Percentiles rank a stretch among this genome's conserved stretches.
phyloP scores from a whole-genome alignment of 2,888 invertebrate species.

The Yponomeuta plumbellus region DNA sequence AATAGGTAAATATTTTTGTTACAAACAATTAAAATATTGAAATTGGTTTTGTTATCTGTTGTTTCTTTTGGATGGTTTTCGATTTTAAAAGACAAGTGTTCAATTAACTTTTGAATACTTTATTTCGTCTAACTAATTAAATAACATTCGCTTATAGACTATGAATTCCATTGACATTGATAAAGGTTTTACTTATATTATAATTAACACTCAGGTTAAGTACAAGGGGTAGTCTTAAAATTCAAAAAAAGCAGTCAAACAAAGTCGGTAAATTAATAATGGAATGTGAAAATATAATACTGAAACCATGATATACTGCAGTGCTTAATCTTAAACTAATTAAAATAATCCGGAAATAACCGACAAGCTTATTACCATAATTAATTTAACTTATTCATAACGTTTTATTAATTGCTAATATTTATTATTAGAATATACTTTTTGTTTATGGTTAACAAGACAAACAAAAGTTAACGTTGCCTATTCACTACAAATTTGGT shows the following conservation, averaged over 20 bases:
- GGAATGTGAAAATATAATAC: constrained; percentile 23
- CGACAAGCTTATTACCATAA: not conserved
- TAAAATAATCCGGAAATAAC: not conserved
- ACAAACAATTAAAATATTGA: constrained; percentile 34
- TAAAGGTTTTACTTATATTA: not conserved
- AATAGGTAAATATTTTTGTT: constrained; percentile 52
- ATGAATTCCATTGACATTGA: constrained; percentile 13
- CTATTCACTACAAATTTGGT: not conserved
- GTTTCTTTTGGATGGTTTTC: not conserved
- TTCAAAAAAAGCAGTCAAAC: constrained; percentile 11
- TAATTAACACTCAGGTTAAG: constrained; percentile 1
- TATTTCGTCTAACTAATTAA: constrained; percentile 7
- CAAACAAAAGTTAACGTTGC: not conserved
- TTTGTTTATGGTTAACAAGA: not conserved
- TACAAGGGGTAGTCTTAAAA: constrained; percentile 4
- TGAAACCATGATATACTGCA: not conserved
- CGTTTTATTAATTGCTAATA: too few relatives aligned
- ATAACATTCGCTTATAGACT: constrained; percentile 10
- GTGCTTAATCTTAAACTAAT: not conserved
- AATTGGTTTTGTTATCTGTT: constrained; percentile 6
- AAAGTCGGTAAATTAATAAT: constrained; percentile 20
- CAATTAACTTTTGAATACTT: not conserved
- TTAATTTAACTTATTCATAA: not conserved
- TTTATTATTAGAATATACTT: not conserved
- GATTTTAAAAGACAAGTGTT: not conserved